Percentiles rank a stretch among this genome's conserved stretches.
These are phyloP conservation scores for Acrobeloides nanus DNA, from an alignment of 2,888 invertebrate genomes.

Conservation along the genomic window DNA sequence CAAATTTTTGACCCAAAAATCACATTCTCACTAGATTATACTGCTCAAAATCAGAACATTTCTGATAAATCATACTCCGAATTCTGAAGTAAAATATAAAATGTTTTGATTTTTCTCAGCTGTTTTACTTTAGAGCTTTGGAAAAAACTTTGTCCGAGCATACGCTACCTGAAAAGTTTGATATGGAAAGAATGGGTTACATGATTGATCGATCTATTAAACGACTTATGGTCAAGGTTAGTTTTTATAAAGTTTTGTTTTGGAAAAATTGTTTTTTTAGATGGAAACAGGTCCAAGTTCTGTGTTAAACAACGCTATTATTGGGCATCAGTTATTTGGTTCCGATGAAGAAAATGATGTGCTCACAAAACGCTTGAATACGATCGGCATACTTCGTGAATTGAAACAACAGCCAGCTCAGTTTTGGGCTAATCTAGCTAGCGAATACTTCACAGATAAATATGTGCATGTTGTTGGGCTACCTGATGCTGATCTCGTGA, in stretches of 20 bases:
- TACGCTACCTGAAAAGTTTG: constrained; percentile 60
- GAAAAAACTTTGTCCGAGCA: too few relatives aligned
- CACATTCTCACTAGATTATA: too few relatives aligned
- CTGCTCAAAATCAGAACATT: too few relatives aligned
- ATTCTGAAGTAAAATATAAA: too few relatives aligned
- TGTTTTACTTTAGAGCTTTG: too few relatives aligned
- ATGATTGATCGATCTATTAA: constrained; percentile 59
- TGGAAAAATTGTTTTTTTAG: constrained; percentile 47
- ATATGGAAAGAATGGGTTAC: constrained; percentile 69
- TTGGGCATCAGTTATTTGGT: constrained; percentile 79
- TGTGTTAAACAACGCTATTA: constrained; percentile 68
- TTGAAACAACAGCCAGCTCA: constrained; percentile 63
- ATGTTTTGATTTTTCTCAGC: constrained; percentile 17
- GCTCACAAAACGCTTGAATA: constrained; percentile 27
- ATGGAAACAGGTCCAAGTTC: constrained; percentile 68
- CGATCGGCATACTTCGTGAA: constrained; percentile 54
- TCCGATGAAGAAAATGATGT: constrained; percentile 56
- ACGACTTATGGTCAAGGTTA: constrained; percentile 18
- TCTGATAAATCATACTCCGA: too few relatives aligned
- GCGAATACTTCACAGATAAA: constrained; percentile 30
- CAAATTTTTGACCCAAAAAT: background rate
- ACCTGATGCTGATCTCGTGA: constrained; percentile 65
- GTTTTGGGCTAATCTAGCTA: constrained; percentile 69
- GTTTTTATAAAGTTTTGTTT: too few relatives aligned
- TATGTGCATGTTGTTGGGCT: constrained; percentile 57